These are phyloP conservation scores for Lasioglossum villosulum DNA, from an alignment of 2,888 invertebrate genomes.

Conservation along the genomic window DNA sequence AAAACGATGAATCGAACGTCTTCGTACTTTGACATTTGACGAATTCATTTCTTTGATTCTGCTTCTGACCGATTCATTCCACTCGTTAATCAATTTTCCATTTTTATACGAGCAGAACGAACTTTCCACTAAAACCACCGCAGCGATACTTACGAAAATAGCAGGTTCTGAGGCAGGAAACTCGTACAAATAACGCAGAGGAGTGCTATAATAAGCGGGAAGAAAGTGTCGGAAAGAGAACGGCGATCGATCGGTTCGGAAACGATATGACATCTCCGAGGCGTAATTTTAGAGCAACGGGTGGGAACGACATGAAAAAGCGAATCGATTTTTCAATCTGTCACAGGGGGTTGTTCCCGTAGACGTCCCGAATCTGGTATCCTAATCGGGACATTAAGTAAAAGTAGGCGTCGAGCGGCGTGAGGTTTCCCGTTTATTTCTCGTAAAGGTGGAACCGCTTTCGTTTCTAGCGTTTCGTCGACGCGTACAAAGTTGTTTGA, in stretches of 20 bases:
- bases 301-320: not conserved
- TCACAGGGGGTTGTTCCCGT: not conserved
- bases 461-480: slow-evolving; percentile 2
- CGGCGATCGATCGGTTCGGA: not conserved
- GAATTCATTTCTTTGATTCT: not conserved
- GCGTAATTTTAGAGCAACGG: not conserved
- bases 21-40: not conserved
- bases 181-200: not conserved
- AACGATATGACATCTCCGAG: not conserved
- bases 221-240: slow-evolving; percentile 1
- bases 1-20: not conserved
- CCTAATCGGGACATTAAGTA: not conserved
- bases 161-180: not conserved
- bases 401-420: not conserved
- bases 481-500: too few species aligned
- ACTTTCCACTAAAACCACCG: not conserved
- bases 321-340: not conserved
- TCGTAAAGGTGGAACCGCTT: not conserved
- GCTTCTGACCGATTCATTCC: not conserved
- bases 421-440: not conserved
- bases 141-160: not conserved
- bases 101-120: not conserved
- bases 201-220: not conserved
- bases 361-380: not conserved
- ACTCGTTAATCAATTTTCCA: not conserved